Conservation (phyloP, 2,888 invertebrate genomes). For the Sinelater perroti region DNA sequence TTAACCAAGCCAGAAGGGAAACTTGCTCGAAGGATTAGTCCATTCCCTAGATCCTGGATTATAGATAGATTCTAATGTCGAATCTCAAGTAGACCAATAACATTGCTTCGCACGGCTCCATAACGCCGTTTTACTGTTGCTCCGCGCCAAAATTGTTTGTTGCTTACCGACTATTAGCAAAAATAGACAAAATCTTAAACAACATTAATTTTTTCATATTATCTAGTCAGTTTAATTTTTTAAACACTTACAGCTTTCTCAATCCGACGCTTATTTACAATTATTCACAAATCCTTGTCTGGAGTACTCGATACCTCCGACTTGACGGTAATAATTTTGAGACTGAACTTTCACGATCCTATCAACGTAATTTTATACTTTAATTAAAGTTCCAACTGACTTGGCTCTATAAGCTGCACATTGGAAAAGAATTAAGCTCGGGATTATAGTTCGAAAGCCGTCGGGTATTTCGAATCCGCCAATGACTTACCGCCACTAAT, state of each 20-base stretch:
- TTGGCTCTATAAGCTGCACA: slow-evolving; percentile 48
- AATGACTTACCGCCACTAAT: slow-evolving; percentile 34
- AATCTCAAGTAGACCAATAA: slow-evolving; percentile 48
- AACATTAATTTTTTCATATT: no score
- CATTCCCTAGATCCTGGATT: slow-evolving; percentile 57
- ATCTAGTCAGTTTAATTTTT: background rate
- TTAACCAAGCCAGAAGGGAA: slow-evolving; percentile 57
- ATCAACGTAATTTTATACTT: slow-evolving; percentile 44
- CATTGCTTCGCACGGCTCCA: slow-evolving; percentile 17
- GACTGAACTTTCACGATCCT: slow-evolving; percentile 29
- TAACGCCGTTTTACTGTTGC: slow-evolving; percentile 2
- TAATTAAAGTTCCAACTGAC: slow-evolving; percentile 53
- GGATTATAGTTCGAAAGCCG: slow-evolving; percentile 54
- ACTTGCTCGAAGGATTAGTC: slow-evolving; percentile 58
- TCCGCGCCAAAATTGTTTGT: background rate
- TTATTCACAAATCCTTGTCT: background rate
- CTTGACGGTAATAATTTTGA: slow-evolving; percentile 29
- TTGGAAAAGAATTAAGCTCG: slow-evolving; percentile 51
- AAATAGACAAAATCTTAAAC: no score
- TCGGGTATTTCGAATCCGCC: slow-evolving; percentile 51
- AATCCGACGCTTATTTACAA: background rate
- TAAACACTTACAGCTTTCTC: background rate
- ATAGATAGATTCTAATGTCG: slow-evolving; percentile 55
- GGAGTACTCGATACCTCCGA: slow-evolving; percentile 6
- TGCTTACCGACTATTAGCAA: background rate